A percentile compares a stretch with the other conserved stretches of the same genome.
Evolutionary conservation across 2,113 vertebrate genomes (phyloP).

Genomic region (Cheilinus undulatus): DNA sequence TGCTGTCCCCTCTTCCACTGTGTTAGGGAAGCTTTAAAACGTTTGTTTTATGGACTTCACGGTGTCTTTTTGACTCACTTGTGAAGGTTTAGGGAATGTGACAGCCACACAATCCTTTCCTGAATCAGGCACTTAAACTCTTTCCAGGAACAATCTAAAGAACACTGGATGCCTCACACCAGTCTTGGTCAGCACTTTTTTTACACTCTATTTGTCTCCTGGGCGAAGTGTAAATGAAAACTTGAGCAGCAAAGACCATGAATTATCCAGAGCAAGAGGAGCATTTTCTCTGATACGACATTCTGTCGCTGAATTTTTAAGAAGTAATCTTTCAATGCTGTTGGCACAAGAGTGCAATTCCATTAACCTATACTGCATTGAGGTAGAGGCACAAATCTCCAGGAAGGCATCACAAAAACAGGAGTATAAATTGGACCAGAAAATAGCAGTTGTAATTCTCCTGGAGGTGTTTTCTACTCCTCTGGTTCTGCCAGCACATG

Average conservation of each 20-base stretch:
- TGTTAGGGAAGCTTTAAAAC: too few relatives aligned
- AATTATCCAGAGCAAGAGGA: not conserved
- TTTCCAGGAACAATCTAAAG: not conserved
- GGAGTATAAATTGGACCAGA: not conserved
- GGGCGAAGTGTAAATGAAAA: not conserved
- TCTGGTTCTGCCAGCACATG: not conserved
- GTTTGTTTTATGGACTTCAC: too few relatives aligned
- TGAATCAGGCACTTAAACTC: not conserved
- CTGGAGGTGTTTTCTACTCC: too few relatives aligned
- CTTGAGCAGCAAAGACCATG: not conserved
- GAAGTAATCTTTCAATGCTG: not conserved
- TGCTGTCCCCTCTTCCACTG: too few relatives aligned
- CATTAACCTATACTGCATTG: not conserved
- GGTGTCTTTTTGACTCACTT: too few relatives aligned
- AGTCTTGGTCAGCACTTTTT: not conserved
- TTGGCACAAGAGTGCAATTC: not conserved
- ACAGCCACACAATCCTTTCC: too few relatives aligned
- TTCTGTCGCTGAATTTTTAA: not conserved
- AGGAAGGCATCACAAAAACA: not conserved
- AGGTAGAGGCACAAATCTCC: not conserved
- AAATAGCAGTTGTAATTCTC: constrained; percentile 6
- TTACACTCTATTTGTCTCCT: too few relatives aligned
- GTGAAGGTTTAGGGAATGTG: too few relatives aligned
- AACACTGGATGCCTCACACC: not conserved
- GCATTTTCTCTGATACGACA: not conserved